Evolutionary conservation across 2,797 vertebrate genomes (phyloP), one percentile per base, ranked within the genome.

Genomic region (Trichosurus vulpecula): DNA sequence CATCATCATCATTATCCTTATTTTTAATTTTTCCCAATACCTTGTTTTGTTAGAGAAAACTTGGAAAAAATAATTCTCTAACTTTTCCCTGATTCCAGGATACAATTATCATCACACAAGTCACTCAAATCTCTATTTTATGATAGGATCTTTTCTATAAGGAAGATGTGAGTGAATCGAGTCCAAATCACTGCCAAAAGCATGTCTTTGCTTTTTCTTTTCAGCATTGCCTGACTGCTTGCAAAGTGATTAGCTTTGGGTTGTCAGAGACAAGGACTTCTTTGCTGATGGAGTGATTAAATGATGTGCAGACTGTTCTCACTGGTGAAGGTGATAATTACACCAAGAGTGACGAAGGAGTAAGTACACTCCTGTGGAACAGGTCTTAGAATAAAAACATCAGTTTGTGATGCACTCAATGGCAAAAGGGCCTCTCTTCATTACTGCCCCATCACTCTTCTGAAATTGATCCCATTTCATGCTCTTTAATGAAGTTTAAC

Each of bases 401-500:
- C 57, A 97, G 57, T 92, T 96, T 93, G 93, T 74, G 74, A 92
- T 94, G 25, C 61, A 97, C 29, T 96, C 57, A 95, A 31, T 91
- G 96, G 95, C 61, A 55, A 25, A 47, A 29, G 54, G 93, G 90
- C 90, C 66, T 91, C 66, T 98, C 96, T 98, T 98, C 96, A 98
- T 98, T 98, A 97, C 90, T 96, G 22, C 81, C 81, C 91, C 97
- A 97, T 97, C 96, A 97, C 94, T 97, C 97, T 98, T 97, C 95
- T 96, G 94, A 98, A 98, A 98, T 96, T 96, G 97, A 97, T 98
- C 90, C 90, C 51, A 97, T 98, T 97, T 98, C 95, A 97, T 98
- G 92, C 97, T 92, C 55, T 98, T 95, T 98, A 98, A 98, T 98
- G 95, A 98, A 98, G 97, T 97, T 97, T 95, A 98, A 97, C 95